Evolutionary conservation across 2,797 vertebrate genomes (phyloP).

Genomic region (Enteromius mattozi): DNA sequence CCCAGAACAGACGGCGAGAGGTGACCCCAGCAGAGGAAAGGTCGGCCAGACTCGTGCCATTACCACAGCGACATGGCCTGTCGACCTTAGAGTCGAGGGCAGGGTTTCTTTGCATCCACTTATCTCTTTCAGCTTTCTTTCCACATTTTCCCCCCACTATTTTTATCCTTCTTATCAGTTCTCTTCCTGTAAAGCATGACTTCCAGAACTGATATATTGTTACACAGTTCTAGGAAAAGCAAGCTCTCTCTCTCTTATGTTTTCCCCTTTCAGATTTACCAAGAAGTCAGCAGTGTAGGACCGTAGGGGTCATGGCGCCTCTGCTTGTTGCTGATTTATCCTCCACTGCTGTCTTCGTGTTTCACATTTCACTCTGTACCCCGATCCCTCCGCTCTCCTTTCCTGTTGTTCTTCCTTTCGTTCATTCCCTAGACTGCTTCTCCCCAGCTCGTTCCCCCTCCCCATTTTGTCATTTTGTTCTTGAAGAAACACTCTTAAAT

Average conservation of each 20-base stretch:
- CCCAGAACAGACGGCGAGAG: conserved; percentile 36
- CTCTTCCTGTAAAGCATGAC: conserved; percentile 55
- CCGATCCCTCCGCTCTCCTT: conserved; percentile 71
- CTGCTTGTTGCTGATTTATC: conserved; percentile 77
- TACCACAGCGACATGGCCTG: conserved; percentile 31
- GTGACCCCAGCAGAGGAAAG: conserved; percentile 26
- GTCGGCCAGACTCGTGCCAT: conserved; percentile 58
- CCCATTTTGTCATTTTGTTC: conserved; percentile 27
- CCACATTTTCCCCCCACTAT: conserved; percentile 42
- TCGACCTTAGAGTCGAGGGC: conserved; percentile 18
- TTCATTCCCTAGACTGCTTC: conserved; percentile 72
- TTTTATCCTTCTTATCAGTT: conserved; percentile 57
- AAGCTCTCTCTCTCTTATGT: conserved; percentile 28
- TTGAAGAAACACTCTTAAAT: not conserved
- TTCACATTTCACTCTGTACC: conserved; percentile 78
- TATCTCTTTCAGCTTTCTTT: conserved; percentile 56
- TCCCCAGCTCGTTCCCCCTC: not conserved
- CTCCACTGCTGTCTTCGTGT: conserved; percentile 78
- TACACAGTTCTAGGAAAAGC: conserved; percentile 41
- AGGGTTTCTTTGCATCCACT: conserved; percentile 25
- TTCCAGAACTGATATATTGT: conserved; percentile 55
- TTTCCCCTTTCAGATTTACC: conserved; percentile 65
- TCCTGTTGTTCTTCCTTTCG: conserved; percentile 84
- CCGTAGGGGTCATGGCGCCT: conserved; percentile 51
- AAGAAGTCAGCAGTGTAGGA: conserved; percentile 35